Evolutionary conservation across 2,888 invertebrate species (phyloP).

Genomic region (Theristus sp.): DNA sequence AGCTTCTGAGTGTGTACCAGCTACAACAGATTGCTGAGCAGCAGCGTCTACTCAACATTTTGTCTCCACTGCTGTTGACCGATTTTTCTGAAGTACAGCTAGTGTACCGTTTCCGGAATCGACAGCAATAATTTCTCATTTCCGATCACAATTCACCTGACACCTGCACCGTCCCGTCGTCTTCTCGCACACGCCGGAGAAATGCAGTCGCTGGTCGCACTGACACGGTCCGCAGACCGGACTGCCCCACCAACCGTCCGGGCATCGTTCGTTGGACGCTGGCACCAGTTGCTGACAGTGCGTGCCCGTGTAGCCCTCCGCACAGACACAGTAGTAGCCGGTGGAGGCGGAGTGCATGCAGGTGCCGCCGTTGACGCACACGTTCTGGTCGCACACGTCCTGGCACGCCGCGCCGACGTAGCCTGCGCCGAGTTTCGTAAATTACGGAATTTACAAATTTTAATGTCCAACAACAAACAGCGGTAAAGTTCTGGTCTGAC

Average conservation of each 20-base stretch:
- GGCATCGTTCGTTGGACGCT: slow-evolving; percentile 44
- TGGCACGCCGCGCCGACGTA: slow-evolving; percentile 42
- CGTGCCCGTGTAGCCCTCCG: slow-evolving; percentile 42
- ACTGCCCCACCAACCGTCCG: slow-evolving; percentile 76
- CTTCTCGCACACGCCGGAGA: slow-evolving; percentile 74
- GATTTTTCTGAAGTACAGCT: too few species aligned
- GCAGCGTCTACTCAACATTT: too few species aligned
- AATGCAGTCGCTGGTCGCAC: slow-evolving; percentile 61
- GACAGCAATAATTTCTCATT: too few species aligned
- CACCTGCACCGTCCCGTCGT: slow-evolving; percentile 70
- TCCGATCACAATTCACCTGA: slow-evolving; percentile 53
- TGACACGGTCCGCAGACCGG: slow-evolving; percentile 82
- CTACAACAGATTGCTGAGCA: too few species aligned
- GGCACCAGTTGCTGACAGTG: slow-evolving; percentile 31
- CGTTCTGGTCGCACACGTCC: slow-evolving; percentile 61
- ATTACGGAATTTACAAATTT: neutral
- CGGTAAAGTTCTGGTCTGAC: too few species aligned
- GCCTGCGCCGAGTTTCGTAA: too few species aligned
- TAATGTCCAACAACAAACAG: too few species aligned
- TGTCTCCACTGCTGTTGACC: too few species aligned
- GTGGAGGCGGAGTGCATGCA: slow-evolving; percentile 45
- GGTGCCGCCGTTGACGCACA: slow-evolving; percentile 51
- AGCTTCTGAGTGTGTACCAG: too few species aligned
- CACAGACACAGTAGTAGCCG: slow-evolving; percentile 65
- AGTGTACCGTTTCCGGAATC: too few species aligned